Evolutionary conservation across 1,140 invertebrate species (phyloP).

Genomic region (Acromyrmex charruanus): DNA sequence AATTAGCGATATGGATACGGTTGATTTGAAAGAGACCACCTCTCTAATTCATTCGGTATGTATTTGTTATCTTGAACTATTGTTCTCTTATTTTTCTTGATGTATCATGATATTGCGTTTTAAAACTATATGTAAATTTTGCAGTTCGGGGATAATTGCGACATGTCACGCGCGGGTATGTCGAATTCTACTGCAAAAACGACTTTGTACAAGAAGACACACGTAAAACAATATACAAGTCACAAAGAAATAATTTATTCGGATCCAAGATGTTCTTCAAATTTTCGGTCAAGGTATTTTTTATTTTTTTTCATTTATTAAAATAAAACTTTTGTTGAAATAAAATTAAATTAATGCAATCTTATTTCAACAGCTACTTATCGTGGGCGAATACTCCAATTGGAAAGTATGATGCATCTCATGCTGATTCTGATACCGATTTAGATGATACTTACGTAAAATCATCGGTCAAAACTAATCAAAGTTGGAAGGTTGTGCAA

Average conservation of each 20-base stretch:
- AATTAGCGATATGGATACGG: constrained; percentile 56
- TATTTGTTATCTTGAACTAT: constrained; percentile 27
- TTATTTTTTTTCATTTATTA: not conserved
- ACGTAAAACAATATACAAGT: constrained; percentile 74
- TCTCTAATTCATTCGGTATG: constrained; percentile 68
- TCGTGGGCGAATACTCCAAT: constrained; percentile 33
- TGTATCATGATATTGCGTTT: not conserved
- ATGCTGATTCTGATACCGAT: constrained; percentile 81
- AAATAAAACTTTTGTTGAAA: not conserved
- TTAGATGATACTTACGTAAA: constrained; percentile 73
- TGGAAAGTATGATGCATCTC: constrained; percentile 51
- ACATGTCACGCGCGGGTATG: not conserved
- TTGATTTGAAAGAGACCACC: constrained; percentile 58
- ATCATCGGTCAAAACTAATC: constrained; percentile 46
- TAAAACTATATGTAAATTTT: constrained; percentile 5
- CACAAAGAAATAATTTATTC: constrained; percentile 74
- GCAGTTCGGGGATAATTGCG: constrained; percentile 13
- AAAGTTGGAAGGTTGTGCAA: constrained; percentile 67
- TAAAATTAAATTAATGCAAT: constrained; percentile 11
- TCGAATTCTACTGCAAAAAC: constrained; percentile 59
- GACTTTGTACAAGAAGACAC: constrained; percentile 75
- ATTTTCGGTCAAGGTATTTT: constrained; percentile 67
- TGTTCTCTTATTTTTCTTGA: constrained; percentile 16
- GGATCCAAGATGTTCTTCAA: constrained; percentile 37
- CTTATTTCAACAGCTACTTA: constrained; percentile 62